Percentiles rank a stretch among this genome's conserved stretches.
These are phyloP conservation scores for Sebastes vulpes DNA, from an alignment of 2,797 vertebrate species.

Conservation along the genomic window DNA sequence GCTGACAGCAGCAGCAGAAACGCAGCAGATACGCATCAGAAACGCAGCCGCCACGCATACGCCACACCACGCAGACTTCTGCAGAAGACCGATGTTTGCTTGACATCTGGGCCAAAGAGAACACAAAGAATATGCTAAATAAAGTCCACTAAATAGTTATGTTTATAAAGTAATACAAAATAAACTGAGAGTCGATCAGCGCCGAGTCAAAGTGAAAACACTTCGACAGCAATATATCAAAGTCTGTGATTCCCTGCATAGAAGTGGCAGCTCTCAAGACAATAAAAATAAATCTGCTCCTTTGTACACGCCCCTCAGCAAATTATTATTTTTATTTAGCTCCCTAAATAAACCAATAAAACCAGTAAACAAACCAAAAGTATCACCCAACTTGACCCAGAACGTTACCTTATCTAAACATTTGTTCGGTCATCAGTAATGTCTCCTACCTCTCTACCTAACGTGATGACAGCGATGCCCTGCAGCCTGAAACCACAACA, in stretches of 20 bases:
- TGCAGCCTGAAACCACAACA: slow-evolving; percentile 64
- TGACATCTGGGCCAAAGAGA: background rate
- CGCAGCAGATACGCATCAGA: no score
- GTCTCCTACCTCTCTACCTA: slow-evolving; percentile 18
- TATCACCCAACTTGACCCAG: background rate
- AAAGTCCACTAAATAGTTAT: background rate
- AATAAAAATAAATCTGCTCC: background rate
- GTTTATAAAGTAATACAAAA: background rate
- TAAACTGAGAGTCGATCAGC: background rate
- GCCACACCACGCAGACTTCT: no score
- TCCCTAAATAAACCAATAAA: no score
- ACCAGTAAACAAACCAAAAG: no score
- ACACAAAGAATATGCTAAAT: background rate
- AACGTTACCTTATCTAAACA: background rate
- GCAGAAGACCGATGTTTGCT: background rate
- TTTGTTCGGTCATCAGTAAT: background rate
- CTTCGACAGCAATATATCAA: background rate
- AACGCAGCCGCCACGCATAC: no score
- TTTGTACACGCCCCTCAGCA: background rate
- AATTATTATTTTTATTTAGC: background rate
- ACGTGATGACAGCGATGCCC: slow-evolving; percentile 79
- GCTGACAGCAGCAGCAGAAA: no score
- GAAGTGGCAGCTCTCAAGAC: background rate
- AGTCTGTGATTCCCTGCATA: background rate
- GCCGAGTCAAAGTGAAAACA: background rate